phyloP scores from a whole-genome alignment of 2,113 vertebrate genomes.

The Oxyruncus cristatus region DNA sequence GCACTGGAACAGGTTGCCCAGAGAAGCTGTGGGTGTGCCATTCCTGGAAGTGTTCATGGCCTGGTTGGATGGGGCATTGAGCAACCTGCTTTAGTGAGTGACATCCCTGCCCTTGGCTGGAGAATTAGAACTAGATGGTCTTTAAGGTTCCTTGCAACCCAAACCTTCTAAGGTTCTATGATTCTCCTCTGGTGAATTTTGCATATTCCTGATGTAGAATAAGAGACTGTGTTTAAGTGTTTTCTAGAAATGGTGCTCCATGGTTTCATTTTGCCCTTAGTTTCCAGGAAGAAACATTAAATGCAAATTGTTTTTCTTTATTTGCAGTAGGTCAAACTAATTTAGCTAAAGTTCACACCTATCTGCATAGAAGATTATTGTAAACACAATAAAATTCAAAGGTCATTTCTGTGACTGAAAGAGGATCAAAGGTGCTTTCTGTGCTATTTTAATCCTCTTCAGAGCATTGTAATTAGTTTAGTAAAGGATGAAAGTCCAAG shows the following conservation, averaged over 20 bases:
- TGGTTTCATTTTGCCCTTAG: slow-evolving; percentile 29
- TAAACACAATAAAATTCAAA: slow-evolving; percentile 48
- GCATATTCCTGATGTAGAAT: neutral
- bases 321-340: slow-evolving; percentile 52
- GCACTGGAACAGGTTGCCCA: neutral
- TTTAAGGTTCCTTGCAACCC: neutral
- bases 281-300: slow-evolving; percentile 34
- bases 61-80: neutral
- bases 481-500: neutral
- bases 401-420: slow-evolving; percentile 15
- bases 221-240: neutral
- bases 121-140: neutral
- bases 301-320: slow-evolving; percentile 55
- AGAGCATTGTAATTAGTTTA: neutral
- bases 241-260: neutral
- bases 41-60: neutral
- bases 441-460: slow-evolving; percentile 30
- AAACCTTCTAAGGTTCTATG: neutral
- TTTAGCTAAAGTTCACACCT: slow-evolving; percentile 47
- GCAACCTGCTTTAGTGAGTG: neutral
- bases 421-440: slow-evolving; percentile 3
- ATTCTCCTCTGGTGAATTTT: neutral
- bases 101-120: neutral
- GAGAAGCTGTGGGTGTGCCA: neutral
- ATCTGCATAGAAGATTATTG: slow-evolving; percentile 36